Conservation (phyloP, 2,113 vertebrate genomes). For the Limnothrissa miodon region DNA sequence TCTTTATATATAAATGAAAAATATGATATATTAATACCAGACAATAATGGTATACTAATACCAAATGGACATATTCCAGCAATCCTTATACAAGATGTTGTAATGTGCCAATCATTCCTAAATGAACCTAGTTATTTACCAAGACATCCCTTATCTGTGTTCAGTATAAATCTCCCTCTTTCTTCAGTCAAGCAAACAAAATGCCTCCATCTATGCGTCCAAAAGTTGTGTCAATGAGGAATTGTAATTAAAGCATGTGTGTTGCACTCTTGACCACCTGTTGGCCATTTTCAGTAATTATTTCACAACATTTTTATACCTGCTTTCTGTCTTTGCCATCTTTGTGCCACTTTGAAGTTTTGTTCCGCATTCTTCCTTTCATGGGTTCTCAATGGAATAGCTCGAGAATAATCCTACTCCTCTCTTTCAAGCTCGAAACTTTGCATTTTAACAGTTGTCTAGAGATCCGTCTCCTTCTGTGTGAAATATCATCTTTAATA, state of each 20-base stretch:
- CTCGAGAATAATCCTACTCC: conserved; percentile 81
- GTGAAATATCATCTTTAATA: conserved; percentile 97
- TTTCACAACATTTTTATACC: conserved; percentile 73
- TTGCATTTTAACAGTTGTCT: conserved; percentile 95
- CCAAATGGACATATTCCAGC: background rate
- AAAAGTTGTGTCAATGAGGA: conserved; percentile 75
- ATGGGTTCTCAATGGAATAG: conserved; percentile 74
- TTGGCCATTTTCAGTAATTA: conserved; percentile 80
- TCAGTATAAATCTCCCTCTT: conserved; percentile 28
- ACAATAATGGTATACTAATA: background rate
- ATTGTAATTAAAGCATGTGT: conserved; percentile 77
- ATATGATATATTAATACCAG: no score
- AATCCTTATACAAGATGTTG: background rate
- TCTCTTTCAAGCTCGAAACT: conserved; percentile 90
- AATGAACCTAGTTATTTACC: conserved; percentile 43
- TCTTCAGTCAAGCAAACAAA: conserved; percentile 65
- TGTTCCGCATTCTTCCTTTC: conserved; percentile 80
- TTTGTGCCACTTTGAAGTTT: conserved; percentile 83
- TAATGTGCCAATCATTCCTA: conserved; percentile 28
- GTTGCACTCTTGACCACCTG: conserved; percentile 80
- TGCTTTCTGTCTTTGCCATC: conserved; percentile 70
- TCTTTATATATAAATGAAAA: background rate
- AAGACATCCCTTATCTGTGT: conserved; percentile 30
- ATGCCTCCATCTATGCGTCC: conserved; percentile 76
- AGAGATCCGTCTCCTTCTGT: conserved; percentile 81